These are phyloP conservation scores for Anguilla marmorata DNA, from an alignment of 2,797 vertebrate species.

Conservation along the genomic window DNA sequence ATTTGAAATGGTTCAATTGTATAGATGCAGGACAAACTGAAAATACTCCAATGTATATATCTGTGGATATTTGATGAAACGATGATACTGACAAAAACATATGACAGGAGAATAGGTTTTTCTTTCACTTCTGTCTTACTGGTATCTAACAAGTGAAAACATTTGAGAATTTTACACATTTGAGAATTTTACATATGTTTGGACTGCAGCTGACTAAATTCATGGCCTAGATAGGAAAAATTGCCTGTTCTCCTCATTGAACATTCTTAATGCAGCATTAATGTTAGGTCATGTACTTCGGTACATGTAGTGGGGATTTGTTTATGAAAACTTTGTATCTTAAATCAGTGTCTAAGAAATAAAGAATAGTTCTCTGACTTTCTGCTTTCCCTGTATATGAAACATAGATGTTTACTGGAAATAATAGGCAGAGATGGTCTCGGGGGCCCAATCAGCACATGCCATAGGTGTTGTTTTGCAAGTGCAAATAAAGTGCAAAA, in stretches of 20 bases:
- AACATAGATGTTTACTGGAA: not conserved
- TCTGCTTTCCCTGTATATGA: not conserved
- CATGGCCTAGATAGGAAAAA: not conserved
- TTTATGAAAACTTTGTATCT: not conserved
- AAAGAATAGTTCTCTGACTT: not conserved
- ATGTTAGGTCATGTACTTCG: not conserved
- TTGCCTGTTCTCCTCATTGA: not conserved
- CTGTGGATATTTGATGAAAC: not conserved
- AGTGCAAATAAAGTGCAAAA: constrained; percentile 30
- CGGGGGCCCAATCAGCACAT: constrained; percentile 27
- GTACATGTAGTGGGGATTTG: not conserved
- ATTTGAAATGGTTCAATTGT: not conserved
- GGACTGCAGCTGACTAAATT: not conserved
- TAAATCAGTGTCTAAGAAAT: not conserved
- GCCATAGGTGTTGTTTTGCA: constrained; percentile 32
- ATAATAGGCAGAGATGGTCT: not conserved
- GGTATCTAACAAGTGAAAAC: not conserved
- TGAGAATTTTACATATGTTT: not conserved
- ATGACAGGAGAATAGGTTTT: not conserved
- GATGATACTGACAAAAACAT: not conserved
- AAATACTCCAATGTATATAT: not conserved
- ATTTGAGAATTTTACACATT: too few relatives aligned
- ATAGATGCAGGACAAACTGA: not conserved
- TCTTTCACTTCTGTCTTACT: not conserved
- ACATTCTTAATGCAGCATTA: not conserved